phyloP scores from a whole-genome alignment of 2,888 invertebrate genomes.

The Megalurothrips usitatus region DNA sequence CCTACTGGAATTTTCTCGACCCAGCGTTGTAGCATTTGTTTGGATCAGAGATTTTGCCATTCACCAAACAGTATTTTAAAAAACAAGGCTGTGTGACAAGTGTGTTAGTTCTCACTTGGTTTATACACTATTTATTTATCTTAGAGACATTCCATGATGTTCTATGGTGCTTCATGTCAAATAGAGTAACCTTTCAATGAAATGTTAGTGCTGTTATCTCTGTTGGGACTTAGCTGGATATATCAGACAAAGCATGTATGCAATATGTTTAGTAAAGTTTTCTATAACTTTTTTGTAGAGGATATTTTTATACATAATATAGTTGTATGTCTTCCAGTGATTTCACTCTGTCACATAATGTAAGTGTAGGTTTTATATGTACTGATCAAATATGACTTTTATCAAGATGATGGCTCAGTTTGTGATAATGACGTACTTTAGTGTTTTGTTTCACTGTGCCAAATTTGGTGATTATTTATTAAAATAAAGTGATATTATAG shows the following conservation, averaged over 20 bases:
- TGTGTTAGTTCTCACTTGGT: slow-evolving; percentile 1
- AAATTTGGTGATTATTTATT: slow-evolving; percentile 7
- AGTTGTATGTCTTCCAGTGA: slow-evolving; percentile 18
- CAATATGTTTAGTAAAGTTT: background rate
- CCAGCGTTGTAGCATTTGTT: background rate
- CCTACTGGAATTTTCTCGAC: background rate
- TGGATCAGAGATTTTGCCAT: background rate
- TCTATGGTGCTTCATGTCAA: background rate
- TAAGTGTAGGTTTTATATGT: background rate
- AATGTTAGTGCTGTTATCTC: background rate
- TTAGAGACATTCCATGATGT: slow-evolving; percentile 23
- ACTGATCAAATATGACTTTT: background rate
- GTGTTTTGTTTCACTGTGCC: background rate
- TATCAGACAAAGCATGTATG: no score
- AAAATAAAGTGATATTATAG: background rate
- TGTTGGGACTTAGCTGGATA: no score
- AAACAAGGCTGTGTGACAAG: slow-evolving; percentile 23
- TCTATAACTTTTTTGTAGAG: background rate
- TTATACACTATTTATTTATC: slow-evolving; percentile 1
- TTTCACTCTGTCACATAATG: slow-evolving; percentile 3
- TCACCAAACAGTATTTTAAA: background rate
- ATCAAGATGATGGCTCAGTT: background rate
- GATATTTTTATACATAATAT: background rate
- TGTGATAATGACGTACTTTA: slow-evolving; percentile 22
- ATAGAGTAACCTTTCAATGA: background rate